Base-by-base conservation (phyloP, 2,113 vertebrate species). In the Nothocercus julius region DNA sequence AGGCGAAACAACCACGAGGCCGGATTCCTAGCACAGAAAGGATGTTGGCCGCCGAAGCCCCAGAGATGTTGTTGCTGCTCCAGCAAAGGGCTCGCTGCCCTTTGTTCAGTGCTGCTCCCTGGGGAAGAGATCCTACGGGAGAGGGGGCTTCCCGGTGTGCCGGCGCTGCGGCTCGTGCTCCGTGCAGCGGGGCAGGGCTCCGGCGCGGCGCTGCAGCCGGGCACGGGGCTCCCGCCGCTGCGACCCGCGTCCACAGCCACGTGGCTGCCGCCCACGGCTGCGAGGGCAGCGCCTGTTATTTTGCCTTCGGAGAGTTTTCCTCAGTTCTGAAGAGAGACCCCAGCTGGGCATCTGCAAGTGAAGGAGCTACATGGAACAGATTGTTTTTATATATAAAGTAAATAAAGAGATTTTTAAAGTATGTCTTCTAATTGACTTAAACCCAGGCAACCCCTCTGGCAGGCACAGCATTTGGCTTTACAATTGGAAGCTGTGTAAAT, bases 381-480 rank as follows among this genome's bases (percentile, higher is more conserved):
- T 91, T 47, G 36, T 70, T 42, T 67, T 80, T 54, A 53, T 53
- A 25, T 83, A 74, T 67, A 59, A 75, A 90, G 53, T 61, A 92
- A 94, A 94, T 81, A 87, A 72, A 74, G 47, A 59, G n/a, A 72
- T 44, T 67, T 80, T 63, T 2, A 0, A 25, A 88, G 86, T 90
- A 72, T 82, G 11, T 56, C 34, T 70, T 78, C 61, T 87, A 64
- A 88, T 75, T 84, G 89, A 76, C 74, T 93, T 88, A 79, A 90
- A 92, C 81, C 22, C 59, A 61, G 49, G 74, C 86, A 80, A 6
- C 16, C 54, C 83, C 79, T 89, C 58, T 92, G 92, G 69, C 77
- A 82, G 66, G 40, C 19, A 3, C 18, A 25, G 44, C 40, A 4
- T 81, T 95, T 89, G 77, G 58, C 75, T 87, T 89, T 82, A 53